Conservation (phyloP, 2,797 vertebrate species). For the Mionectes olivaceus region DNA sequence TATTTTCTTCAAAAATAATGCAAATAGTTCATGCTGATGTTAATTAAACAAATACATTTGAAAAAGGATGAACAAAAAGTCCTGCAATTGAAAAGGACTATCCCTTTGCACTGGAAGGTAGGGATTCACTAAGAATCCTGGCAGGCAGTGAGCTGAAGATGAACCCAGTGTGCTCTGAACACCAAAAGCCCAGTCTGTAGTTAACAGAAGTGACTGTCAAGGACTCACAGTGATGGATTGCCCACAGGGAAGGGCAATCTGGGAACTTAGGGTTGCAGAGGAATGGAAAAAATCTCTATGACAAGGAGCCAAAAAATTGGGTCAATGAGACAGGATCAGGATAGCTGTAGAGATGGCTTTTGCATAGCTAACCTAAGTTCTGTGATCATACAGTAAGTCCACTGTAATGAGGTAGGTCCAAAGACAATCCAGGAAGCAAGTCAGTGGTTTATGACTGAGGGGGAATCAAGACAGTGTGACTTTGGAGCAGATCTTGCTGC, state of each 20-base stretch:
- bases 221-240: not conserved
- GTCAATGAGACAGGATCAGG: not conserved
- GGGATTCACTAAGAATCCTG: not conserved
- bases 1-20: slow-evolving; percentile 22
- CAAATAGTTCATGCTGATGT: not conserved
- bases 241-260: not conserved
- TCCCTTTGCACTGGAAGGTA: not conserved
- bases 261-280: not conserved
- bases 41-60: not conserved
- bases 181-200: accelerated
- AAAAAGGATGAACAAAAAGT: not conserved
- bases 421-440: not conserved
- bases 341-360: not conserved
- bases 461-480: not conserved
- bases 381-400: not conserved
- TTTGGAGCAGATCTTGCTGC: not conserved
- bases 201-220: not conserved
- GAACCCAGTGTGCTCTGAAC: not conserved
- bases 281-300: not conserved
- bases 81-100: not conserved
- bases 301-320: not conserved
- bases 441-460: not conserved
- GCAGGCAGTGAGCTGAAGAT: not conserved
- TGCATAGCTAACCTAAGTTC: not conserved
- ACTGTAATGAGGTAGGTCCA: not conserved